phyloP scores from a whole-genome alignment of 2,113 vertebrate species.

The Urocitellus parryii region DNA sequence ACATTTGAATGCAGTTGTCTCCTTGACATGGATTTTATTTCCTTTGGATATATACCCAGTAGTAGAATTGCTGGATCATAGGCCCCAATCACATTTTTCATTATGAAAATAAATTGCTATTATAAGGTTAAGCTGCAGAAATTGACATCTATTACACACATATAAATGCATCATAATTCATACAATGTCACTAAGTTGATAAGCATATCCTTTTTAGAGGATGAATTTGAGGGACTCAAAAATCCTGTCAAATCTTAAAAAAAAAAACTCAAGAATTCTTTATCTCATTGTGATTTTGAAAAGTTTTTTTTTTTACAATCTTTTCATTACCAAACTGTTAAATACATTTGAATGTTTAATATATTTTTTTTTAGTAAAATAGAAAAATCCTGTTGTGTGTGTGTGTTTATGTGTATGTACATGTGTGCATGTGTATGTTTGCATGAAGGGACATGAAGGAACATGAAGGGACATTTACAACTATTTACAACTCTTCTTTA shows the following conservation, averaged over 20 bases:
- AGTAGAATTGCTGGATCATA: neutral
- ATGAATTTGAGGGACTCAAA: neutral
- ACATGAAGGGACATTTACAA: neutral
- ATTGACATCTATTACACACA: neutral
- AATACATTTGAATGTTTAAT: conserved; percentile 6
- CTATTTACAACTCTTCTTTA: neutral
- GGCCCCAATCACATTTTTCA: neutral
- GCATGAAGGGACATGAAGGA: neutral
- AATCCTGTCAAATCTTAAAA: neutral
- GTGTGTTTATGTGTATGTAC: fast-evolving
- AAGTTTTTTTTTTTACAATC: neutral
- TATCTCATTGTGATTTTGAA: conserved; percentile 17
- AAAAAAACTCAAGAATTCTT: neutral
- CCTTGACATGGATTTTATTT: neutral
- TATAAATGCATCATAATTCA: neutral
- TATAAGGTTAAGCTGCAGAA: neutral
- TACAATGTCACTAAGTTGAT: neutral
- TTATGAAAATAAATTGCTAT: conserved; percentile 21
- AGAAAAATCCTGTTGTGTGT: neutral
- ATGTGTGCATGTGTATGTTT: too few relatives aligned
- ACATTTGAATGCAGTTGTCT: neutral
- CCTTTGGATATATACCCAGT: neutral
- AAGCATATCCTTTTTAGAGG: neutral
- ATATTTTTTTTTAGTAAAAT: neutral
- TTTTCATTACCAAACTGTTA: conserved; percentile 33